Base-by-base conservation (phyloP, 2,797 vertebrate species). In the Sebastiscus albofasciatus region DNA sequence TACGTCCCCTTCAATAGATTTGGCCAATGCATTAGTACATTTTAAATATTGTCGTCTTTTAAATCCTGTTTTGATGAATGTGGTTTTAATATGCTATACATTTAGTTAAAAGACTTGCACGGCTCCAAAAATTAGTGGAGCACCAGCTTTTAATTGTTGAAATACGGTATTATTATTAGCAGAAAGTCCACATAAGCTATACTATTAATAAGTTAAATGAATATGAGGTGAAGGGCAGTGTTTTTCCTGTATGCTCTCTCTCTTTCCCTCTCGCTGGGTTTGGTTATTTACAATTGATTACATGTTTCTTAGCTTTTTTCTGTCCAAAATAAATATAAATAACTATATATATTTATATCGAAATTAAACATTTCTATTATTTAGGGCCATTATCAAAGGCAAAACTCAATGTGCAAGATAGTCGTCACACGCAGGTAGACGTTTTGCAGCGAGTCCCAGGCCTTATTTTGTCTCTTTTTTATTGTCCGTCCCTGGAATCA, bases 391-490 rank as follows among this genome's bases (percentile, higher is more conserved):
- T 42, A 46, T 46, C 42, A 46, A 46, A 46, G 16, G 16, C 16
- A 46, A 36, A 42, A 18, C 42, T 46, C 0, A 8, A 46, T 46
- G 42, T 46, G 42, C 2, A 5, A 20, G 31, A 18, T 62, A 5
- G 58, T 26, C 16, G 16, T 4, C 20, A 20, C 16, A 5, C 59
- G 33, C 29, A n/a, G 0, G 18, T 12, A 61, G 29, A 33, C 27
- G 24, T 5, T 13, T 36, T 6, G 60, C 31, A 0, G 33, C 2
- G 60, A 12, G 60, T 31, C 10, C 33, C 29, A n/a, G 33, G 1
- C 60, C 6, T 14, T 42, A 14, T 62, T 67, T 42, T 82, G 27
- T 26, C 33, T 20, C 72, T 77, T 77, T 76, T 79, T 31, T 61
- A 64, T 59, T 29, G 33, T 73, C 22, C 4, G 5, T 36, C 78